These are phyloP conservation scores for Luperina nickerlii DNA, from an alignment of 2,888 invertebrate genomes.

Conservation along the genomic window DNA sequence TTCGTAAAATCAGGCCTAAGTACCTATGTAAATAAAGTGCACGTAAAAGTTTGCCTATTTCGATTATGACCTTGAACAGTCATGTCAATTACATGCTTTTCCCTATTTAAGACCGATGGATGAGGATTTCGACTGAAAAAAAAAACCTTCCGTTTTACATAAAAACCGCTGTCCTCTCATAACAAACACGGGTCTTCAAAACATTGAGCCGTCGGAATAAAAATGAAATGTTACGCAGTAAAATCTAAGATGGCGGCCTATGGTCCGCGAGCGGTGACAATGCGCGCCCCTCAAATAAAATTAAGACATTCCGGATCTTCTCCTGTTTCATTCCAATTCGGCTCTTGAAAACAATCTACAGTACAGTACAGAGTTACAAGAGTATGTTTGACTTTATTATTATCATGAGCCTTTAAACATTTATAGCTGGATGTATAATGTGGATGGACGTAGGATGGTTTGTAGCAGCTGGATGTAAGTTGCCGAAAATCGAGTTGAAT, in stretches of 20 bases:
- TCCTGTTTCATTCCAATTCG: conserved; percentile 31
- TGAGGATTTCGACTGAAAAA: neutral
- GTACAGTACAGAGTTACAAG: conserved; percentile 25
- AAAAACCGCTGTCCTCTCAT: conserved; percentile 52
- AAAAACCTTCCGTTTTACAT: neutral
- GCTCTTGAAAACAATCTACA: conserved; percentile 39
- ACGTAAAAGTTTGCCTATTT: neutral
- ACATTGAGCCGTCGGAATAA: conserved; percentile 77
- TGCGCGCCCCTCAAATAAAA: conserved; percentile 55
- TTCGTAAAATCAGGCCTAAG: too few relatives aligned
- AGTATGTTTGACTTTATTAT: conserved; percentile 28
- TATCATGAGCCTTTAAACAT: neutral
- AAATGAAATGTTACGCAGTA: conserved; percentile 84
- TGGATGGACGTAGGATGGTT: neutral
- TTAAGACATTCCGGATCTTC: conserved; percentile 58
- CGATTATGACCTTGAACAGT: neutral
- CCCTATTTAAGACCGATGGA: too few relatives aligned
- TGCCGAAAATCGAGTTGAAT: too few relatives aligned
- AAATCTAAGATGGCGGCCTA: conserved; percentile 77
- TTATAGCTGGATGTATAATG: neutral
- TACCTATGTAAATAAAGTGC: neutral
- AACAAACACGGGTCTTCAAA: conserved; percentile 41
- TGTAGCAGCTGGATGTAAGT: too few relatives aligned
- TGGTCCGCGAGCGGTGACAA: conserved; percentile 71
- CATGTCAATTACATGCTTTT: neutral